Evolutionary conservation across 2,888 invertebrate genomes (phyloP).

Genomic region (Mesorhabditis belari): DNA sequence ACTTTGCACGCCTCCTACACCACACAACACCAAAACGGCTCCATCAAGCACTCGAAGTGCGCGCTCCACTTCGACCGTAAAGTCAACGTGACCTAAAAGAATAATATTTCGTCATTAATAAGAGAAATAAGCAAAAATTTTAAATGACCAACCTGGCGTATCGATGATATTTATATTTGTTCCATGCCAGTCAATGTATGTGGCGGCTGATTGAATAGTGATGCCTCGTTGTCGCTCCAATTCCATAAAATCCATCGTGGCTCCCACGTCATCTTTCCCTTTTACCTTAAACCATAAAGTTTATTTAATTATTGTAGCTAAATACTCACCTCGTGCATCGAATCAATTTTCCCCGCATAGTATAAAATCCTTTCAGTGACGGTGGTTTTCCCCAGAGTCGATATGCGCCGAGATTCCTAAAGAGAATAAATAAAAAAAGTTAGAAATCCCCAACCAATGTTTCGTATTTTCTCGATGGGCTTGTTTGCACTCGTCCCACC

Average conservation of each 20-base stretch:
- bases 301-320: background rate
- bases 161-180: slow-evolving; percentile 97
- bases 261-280: slow-evolving; percentile 96
- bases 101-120: too few species aligned
- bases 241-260: slow-evolving; percentile 99
- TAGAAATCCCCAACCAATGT: slow-evolving; percentile 32
- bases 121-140: background rate
- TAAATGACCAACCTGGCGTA: slow-evolving; percentile 80
- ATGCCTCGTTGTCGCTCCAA: slow-evolving; percentile 96
- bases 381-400: slow-evolving; percentile 97
- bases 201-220: slow-evolving; percentile 98
- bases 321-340: slow-evolving; percentile 98
- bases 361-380: slow-evolving; percentile 91
- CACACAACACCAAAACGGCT: slow-evolving; percentile 86
- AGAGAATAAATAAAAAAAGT: slow-evolving; percentile 1
- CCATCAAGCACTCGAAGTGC: slow-evolving; percentile 89
- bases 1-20: slow-evolving; percentile 95
- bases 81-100: slow-evolving; percentile 84
- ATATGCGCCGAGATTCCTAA: slow-evolving; percentile 95
- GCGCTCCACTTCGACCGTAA: slow-evolving; percentile 95
- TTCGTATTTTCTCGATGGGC: slow-evolving; percentile 46
- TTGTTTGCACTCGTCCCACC: slow-evolving; percentile 10
- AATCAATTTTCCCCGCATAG: slow-evolving; percentile 87
- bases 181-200: slow-evolving; percentile 91
- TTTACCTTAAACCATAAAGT: slow-evolving; percentile 62